A percentile compares a stretch with the other conserved stretches of the same genome.
These are phyloP conservation scores for Yasuhikotakia modesta DNA, from an alignment of 2,797 vertebrate genomes.

Conservation along the genomic window DNA sequence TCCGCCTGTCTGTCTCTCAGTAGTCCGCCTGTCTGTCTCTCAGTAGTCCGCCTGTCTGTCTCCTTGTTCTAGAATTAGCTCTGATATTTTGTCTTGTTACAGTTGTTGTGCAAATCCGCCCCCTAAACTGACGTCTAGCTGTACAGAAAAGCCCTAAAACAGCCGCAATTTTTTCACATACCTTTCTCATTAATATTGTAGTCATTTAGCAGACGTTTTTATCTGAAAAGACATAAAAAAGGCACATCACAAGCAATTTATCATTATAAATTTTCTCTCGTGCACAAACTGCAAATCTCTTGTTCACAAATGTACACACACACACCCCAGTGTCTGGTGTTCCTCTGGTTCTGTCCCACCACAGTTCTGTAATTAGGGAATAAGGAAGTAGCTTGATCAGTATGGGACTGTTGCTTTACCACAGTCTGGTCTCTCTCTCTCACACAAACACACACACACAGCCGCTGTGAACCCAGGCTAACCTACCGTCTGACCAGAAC, in stretches of 20 bases:
- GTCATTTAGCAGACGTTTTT: not conserved
- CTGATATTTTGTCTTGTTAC: slow-evolving; percentile 64
- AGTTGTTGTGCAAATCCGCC: slow-evolving; percentile 73
- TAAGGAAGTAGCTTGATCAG: slow-evolving; percentile 73
- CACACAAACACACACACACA: slow-evolving; percentile 54
- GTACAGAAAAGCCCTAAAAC: slow-evolving; percentile 68
- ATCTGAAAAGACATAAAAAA: not conserved
- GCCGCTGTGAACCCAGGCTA: slow-evolving; percentile 68
- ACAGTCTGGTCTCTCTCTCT: slow-evolving; percentile 76
- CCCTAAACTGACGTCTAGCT: slow-evolving; percentile 71
- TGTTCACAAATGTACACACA: slow-evolving; percentile 33
- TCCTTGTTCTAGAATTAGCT: slow-evolving; percentile 42
- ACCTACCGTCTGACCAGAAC: slow-evolving; percentile 70
- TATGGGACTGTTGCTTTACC: slow-evolving; percentile 75
- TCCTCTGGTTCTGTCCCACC: slow-evolving; percentile 73
- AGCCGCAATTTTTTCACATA: slow-evolving; percentile 66
- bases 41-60: slow-evolving; percentile 27
- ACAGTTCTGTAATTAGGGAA: slow-evolving; percentile 78
- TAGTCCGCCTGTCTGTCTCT: slow-evolving; percentile 28
- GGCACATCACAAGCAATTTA: not conserved
- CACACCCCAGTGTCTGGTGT: slow-evolving; percentile 54
- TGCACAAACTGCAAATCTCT: not conserved
- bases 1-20: slow-evolving; percentile 33
- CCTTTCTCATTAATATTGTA: slow-evolving; percentile 12
- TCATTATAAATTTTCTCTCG: not conserved